Conservation (phyloP, 2,888 invertebrate genomes). For the Ophion obscuratus region DNA sequence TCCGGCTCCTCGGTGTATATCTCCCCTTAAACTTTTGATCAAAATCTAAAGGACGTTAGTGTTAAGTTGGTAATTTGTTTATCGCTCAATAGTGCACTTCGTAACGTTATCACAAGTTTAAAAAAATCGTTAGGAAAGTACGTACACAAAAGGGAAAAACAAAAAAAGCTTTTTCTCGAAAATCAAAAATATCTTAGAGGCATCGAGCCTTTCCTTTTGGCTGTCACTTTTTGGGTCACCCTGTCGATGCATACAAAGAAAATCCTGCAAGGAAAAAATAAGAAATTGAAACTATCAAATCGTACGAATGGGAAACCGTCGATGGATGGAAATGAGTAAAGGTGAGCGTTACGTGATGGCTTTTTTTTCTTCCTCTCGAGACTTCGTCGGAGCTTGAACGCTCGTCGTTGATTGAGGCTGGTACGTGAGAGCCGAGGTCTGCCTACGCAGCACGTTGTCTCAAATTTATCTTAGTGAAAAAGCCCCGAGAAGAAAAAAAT, state of each 20-base stretch:
- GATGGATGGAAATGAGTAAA: slow-evolving; percentile 42
- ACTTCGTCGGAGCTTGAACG: neutral
- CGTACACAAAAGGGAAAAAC: neutral
- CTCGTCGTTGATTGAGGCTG: slow-evolving; percentile 11
- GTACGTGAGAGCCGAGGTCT: slow-evolving; percentile 49
- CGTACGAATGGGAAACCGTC: slow-evolving; percentile 9
- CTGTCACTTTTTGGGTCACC: no score
- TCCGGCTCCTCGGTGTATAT: no score
- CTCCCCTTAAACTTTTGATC: no score
- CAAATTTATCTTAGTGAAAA: slow-evolving; percentile 62
- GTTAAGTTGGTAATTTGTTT: no score
- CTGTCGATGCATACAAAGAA: neutral
- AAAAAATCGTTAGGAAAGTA: no score
- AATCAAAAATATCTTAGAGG: no score
- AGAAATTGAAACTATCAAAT: slow-evolving; percentile 53
- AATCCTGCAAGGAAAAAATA: slow-evolving; percentile 35
- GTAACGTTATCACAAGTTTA: no score
- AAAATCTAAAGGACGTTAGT: no score
- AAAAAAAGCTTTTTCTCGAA: no score
- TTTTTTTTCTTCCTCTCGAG: slow-evolving; percentile 1
- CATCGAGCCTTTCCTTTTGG: no score
- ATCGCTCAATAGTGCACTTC: no score
- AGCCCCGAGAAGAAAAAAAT: slow-evolving; percentile 19
- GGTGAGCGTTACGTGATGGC: neutral
- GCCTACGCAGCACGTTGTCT: slow-evolving; percentile 65